Evolutionary conservation across 2,888 invertebrate genomes (phyloP).

Genomic region (Chrysotoxum bicinctum): DNA sequence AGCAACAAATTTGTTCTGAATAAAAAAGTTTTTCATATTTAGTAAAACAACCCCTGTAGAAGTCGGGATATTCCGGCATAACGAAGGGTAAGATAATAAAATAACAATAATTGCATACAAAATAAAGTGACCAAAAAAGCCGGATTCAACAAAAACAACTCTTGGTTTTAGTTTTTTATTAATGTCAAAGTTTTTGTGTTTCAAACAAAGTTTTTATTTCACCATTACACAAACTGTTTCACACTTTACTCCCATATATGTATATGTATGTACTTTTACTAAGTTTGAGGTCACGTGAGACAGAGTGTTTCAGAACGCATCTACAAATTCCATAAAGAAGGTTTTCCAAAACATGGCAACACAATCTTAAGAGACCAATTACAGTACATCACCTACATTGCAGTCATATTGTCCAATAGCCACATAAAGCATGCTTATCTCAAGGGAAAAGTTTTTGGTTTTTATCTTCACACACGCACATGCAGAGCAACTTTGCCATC

Average conservation of each 20-base stretch:
- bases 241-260: not conserved
- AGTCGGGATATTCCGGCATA: too few relatives aligned
- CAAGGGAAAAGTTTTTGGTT: not conserved
- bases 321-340: not conserved
- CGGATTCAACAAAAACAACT: not conserved
- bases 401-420: not conserved
- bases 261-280: too few relatives aligned
- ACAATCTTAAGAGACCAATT: slow-evolving; percentile 4
- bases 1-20: too few relatives aligned
- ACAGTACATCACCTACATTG: not conserved
- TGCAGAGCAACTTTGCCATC: not conserved
- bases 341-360: not conserved
- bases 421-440: not conserved
- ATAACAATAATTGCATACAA: too few relatives aligned
- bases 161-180: not conserved
- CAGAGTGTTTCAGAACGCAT: not conserved
- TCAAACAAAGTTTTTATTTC: not conserved
- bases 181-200: not conserved
- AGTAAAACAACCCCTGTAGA: too few relatives aligned
- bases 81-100: too few relatives aligned
- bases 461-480: not conserved
- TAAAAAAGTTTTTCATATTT: too few relatives aligned
- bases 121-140: too few relatives aligned
- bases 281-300: not conserved
- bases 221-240: not conserved